phyloP scores from a whole-genome alignment of 37 sponge, comb jelly and placozoan species.

The Sycon ciliatum region DNA sequence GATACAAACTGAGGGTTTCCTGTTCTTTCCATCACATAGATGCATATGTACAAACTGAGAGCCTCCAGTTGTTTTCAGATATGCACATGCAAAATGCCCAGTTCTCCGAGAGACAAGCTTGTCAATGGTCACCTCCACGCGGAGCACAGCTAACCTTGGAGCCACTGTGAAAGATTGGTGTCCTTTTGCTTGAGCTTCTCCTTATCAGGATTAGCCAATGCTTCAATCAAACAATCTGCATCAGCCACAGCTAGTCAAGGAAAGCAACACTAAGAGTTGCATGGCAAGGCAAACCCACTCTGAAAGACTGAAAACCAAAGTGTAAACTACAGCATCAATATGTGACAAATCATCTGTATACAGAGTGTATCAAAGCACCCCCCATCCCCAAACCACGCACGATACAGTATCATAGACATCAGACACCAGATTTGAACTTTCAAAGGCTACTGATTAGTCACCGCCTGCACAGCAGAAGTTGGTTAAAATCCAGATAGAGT shows the following conservation, averaged over 20 bases:
- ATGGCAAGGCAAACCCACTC: not conserved
- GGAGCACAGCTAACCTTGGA: constrained; percentile 47
- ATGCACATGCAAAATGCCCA: not conserved
- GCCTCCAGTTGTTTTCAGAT: not conserved
- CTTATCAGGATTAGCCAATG: constrained; percentile 81
- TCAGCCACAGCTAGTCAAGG: not conserved
- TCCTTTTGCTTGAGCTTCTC: constrained; percentile 88
- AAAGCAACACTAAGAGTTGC: not conserved
- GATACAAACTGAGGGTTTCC: too few relatives aligned
- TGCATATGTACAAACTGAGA: not conserved
- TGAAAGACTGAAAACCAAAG: not conserved
- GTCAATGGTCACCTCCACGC: not conserved
- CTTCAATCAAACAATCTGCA: constrained; percentile 88
- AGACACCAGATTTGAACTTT: too few relatives aligned
- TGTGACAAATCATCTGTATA: not conserved
- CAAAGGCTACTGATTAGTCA: too few relatives aligned
- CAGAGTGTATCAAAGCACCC: too few relatives aligned
- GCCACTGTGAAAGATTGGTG: constrained; percentile 88
- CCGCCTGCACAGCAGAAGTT: too few relatives aligned
- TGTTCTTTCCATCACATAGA: not conserved
- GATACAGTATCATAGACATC: too few relatives aligned
- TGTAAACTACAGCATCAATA: not conserved
- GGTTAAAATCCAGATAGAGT: too few relatives aligned
- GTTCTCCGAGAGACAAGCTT: not conserved
- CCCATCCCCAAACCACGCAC: too few relatives aligned